phyloP scores from a whole-genome alignment of 1,140 invertebrate genomes.

The Drosophila leontia region DNA sequence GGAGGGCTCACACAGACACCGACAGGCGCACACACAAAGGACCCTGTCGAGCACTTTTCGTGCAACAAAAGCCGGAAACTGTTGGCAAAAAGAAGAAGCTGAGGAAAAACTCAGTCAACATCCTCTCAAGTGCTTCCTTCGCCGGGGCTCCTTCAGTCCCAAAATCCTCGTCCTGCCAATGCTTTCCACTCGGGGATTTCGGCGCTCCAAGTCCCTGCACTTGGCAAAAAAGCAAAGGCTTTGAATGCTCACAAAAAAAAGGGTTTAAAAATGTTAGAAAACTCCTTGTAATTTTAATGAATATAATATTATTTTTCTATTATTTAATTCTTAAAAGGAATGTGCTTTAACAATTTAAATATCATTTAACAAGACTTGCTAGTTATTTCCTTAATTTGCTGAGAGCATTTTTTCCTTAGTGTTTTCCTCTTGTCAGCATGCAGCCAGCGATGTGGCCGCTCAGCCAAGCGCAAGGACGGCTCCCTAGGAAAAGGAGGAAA shows the following conservation, averaged over 20 bases:
- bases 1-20: conserved; percentile 2
- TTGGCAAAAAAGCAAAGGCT: background rate
- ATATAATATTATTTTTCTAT: background rate
- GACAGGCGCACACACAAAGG: conserved; percentile 53
- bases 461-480: conserved; percentile 76
- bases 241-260: background rate
- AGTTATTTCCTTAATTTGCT: background rate
- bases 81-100: conserved; percentile 62
- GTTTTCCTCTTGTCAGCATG: conserved; percentile 61
- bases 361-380: background rate
- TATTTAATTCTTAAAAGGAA: background rate
- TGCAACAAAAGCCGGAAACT: conserved; percentile 81
- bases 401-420: background rate
- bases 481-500: conserved; percentile 27
- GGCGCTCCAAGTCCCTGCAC: conserved; percentile 33
- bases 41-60: conserved; percentile 79
- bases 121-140: conserved; percentile 80
- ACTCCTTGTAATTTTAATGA: no score
- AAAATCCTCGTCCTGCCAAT: conserved; percentile 15
- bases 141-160: conserved; percentile 25
- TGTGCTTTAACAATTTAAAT: no score
- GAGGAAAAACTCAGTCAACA: conserved; percentile 69
- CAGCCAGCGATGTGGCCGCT: conserved; percentile 64
- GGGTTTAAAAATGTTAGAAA: background rate
- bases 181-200: conserved; percentile 29